A percentile compares a stretch with the other conserved stretches of the same genome.
Evolutionary conservation across 2,113 vertebrate genomes (phyloP).

Genomic region (Callithrix jacchus): DNA sequence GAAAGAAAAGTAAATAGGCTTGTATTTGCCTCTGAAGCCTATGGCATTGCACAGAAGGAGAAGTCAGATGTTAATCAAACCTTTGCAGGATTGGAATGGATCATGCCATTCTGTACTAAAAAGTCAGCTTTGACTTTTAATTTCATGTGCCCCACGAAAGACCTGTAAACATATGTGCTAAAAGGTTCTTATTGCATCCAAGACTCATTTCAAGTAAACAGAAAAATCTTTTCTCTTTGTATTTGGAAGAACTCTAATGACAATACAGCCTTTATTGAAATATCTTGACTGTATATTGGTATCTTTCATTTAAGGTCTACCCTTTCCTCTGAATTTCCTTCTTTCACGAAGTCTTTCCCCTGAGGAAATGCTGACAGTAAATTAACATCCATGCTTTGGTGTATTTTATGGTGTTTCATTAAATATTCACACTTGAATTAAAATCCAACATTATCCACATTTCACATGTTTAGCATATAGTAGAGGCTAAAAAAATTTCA

Average conservation of each 20-base stretch:
- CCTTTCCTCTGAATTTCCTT: neutral
- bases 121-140: constrained; percentile 78
- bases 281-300: constrained; percentile 35
- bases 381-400: neutral
- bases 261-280: constrained; percentile 50
- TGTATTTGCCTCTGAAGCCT: constrained; percentile 64
- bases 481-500: constrained; percentile 15
- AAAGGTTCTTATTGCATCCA: constrained; percentile 60
- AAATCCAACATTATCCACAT: neutral
- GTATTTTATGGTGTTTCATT: neutral
- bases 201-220: constrained; percentile 61
- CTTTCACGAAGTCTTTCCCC: neutral
- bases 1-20: constrained; percentile 57
- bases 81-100: constrained; percentile 44
- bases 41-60: constrained; percentile 58
- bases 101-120: constrained; percentile 61
- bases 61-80: constrained; percentile 80
- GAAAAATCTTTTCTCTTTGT: constrained; percentile 32
- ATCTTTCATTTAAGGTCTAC: constrained; percentile 16
- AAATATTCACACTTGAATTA: neutral
- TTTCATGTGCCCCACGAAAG: constrained; percentile 11
- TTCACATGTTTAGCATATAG: neutral
- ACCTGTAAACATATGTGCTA: constrained; percentile 42
- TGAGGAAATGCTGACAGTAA: neutral
- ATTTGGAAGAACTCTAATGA: neutral